phyloP scores from a whole-genome alignment of 2,797 vertebrate species.

The Vultur gryphus region DNA sequence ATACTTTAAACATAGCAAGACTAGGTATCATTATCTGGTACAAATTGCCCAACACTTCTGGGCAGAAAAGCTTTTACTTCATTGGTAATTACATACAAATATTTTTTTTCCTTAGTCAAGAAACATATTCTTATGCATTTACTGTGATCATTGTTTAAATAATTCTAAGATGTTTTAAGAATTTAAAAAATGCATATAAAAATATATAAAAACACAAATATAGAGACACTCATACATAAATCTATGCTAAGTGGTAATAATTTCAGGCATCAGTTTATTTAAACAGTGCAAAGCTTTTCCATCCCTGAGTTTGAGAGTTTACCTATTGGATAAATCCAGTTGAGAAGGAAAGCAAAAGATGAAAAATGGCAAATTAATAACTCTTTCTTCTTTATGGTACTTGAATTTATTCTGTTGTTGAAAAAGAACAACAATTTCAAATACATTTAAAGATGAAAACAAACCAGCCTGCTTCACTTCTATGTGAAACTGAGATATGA shows the following conservation, averaged over 20 bases:
- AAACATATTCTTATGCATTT: not conserved
- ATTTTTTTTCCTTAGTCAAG: not conserved
- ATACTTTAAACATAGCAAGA: not conserved
- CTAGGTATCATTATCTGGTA: too few species aligned
- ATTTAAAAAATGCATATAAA: accelerated
- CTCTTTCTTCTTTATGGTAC: not conserved
- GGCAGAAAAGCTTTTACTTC: not conserved
- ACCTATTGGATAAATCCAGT: not conserved
- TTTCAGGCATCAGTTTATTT: not conserved
- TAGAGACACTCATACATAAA: accelerated
- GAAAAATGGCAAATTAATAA: not conserved
- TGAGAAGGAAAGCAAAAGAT: not conserved
- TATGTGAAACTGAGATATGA: not conserved
- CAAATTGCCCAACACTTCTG: not conserved
- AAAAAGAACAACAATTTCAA: not conserved
- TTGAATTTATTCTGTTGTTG: not conserved
- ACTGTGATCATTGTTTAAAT: accelerated
- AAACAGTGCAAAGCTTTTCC: not conserved
- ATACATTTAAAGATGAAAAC: not conserved
- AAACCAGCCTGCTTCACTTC: not conserved
- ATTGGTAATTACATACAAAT: too few species aligned
- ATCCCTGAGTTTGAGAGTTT: not conserved
- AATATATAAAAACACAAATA: not conserved
- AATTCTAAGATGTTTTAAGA: not conserved
- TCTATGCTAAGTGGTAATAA: not conserved